Base-by-base conservation (phyloP, 2,113 vertebrate genomes). In the Heterotilapia buettikoferi region DNA sequence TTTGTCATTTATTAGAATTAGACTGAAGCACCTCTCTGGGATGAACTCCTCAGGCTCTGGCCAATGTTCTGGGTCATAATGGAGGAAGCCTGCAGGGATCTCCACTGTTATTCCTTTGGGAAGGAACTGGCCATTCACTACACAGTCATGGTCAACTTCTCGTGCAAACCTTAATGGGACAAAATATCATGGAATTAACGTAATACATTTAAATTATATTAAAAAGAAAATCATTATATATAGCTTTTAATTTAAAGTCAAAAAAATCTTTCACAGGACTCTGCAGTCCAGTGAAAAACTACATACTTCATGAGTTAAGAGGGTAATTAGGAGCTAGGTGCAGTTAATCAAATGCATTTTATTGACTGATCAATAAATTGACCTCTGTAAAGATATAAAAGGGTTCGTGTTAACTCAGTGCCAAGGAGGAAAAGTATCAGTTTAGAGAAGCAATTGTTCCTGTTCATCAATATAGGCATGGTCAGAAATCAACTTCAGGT, bases 21-120 rank as follows among this genome's bases (percentile, higher is more conserved):
- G 36, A 80, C 26, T 3, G 24, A 83, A 79, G 50, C 7, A 98
- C 98, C 99, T 98, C 89, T 99, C 97, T 1, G 98, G 98, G 87
- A 98, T 95, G 92, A 99, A 99, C 86, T 92, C 97, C 87, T 99
- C 97, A 0, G 98, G 98, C 80, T 97, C 93, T 0, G 97, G 95
- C 98, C 98, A 99, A 93, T 97, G 86, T 29, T 97, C 95, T 0
- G 98, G 97, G 90, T 99, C 95, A 2, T 95, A 92, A 94, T 99
- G 98, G 52, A 99, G 97, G 87, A 97, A 97, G 1, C 97, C 97
- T 29, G 97, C 97, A 1, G 98, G 97, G 2, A 96, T 96, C 94
- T 99, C 98, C 82, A 99, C 36, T 5, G 96, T 95, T 0, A 96
- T 63, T 3, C 98, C 98, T 52, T 97, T 97, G 0, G 98, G 98